Conservation (phyloP, 2,113 vertebrate species). For the Pristiophorus japonicus region DNA sequence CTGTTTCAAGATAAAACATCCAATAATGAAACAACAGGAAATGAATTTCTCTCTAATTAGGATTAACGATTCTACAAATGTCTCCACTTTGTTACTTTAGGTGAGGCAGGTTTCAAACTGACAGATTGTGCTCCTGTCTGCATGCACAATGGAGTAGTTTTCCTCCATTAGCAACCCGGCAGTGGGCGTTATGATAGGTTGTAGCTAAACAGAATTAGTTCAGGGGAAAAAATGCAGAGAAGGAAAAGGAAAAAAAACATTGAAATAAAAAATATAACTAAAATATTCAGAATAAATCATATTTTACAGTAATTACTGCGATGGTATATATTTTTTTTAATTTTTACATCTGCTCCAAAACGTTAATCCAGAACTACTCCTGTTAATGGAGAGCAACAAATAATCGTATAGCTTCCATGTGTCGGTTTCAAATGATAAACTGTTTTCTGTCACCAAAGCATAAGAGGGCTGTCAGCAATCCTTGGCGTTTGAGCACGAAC, state of each 20-base stretch:
- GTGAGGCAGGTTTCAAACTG: not conserved
- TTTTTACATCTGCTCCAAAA: not conserved
- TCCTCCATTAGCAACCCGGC: not conserved
- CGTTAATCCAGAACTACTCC: not conserved
- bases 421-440: not conserved
- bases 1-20: conserved; percentile 38
- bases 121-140: not conserved
- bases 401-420: not conserved
- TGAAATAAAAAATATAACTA: not conserved
- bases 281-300: not conserved
- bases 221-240: no score
- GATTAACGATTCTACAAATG: conserved; percentile 33
- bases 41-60: conserved; percentile 37
- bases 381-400: not conserved
- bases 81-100: not conserved
- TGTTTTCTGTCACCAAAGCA: not conserved
- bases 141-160: not conserved
- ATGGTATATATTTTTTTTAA: no score
- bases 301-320: not conserved
- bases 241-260: no score
- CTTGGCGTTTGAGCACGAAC: not conserved
- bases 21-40: conserved; percentile 29
- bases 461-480: not conserved
- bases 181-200: not conserved
- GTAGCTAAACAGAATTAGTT: not conserved